phyloP scores from a whole-genome alignment of 1,140 invertebrate genomes.

The Gryllus bimaculatus region DNA sequence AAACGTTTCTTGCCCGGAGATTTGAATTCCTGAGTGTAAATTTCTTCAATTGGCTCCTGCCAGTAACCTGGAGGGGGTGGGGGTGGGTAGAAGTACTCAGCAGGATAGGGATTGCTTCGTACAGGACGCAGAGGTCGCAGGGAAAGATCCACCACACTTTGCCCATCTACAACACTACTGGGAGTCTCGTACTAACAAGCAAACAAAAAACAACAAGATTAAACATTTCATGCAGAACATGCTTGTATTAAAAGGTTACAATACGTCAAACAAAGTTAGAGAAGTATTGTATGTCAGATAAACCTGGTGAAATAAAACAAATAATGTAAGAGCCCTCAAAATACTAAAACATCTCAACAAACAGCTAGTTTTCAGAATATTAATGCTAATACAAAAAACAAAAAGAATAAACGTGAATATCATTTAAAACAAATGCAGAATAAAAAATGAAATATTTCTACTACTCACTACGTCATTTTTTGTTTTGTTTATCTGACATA shows the following conservation, averaged over 20 bases:
- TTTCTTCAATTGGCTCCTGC: background rate
- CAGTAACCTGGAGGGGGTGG: background rate
- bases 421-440: too few species aligned
- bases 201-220: slow-evolving; percentile 1
- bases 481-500: too few species aligned
- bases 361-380: too few species aligned
- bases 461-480: too few species aligned
- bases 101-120: background rate
- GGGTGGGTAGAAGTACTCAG: slow-evolving; percentile 3
- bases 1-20: slow-evolving; percentile 14
- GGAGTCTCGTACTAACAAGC: slow-evolving; percentile 11
- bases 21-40: background rate
- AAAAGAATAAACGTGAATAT: too few species aligned
- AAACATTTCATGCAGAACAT: slow-evolving; percentile 6
- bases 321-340: too few species aligned
- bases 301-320: too few species aligned
- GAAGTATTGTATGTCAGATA: too few species aligned
- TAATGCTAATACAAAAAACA: too few species aligned
- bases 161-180: background rate
- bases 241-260: background rate
- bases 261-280: too few species aligned
- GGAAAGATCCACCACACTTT: background rate
- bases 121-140: slow-evolving; percentile 13
- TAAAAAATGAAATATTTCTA: too few species aligned
- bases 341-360: too few species aligned